Conservation (phyloP, 2,797 vertebrate genomes). For the Aphelocoma californica region DNA sequence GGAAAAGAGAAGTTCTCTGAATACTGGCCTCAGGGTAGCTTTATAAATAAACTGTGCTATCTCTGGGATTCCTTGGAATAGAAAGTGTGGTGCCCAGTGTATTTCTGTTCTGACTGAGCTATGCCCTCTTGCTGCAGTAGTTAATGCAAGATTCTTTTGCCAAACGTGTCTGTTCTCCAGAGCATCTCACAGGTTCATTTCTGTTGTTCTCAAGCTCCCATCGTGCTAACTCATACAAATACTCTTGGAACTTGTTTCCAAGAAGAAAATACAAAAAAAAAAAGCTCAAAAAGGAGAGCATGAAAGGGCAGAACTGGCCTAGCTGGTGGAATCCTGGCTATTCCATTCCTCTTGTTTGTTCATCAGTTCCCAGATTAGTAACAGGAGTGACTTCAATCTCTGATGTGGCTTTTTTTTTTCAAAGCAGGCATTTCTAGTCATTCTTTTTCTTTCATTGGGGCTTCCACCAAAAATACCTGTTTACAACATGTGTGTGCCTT, state of each 20-base stretch:
- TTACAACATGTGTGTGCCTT: neutral
- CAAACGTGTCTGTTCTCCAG: neutral
- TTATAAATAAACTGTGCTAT: neutral
- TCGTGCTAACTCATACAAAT: neutral
- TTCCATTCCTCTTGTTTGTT: neutral
- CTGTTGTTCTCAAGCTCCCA: neutral
- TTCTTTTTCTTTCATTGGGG: neutral
- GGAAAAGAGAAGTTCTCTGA: neutral
- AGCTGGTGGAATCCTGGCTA: neutral
- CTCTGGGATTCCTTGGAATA: neutral
- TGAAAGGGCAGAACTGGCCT: neutral
- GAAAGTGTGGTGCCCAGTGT: neutral
- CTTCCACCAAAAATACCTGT: neutral
- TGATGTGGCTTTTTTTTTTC: neutral
- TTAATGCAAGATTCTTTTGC: neutral
- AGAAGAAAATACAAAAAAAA: neutral
- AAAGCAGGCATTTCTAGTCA: neutral
- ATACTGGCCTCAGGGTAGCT: neutral
- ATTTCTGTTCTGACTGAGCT: neutral
- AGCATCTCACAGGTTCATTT: neutral
- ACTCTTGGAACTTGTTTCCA: neutral
- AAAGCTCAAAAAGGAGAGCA: neutral
- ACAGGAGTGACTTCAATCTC: neutral
- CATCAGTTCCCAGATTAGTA: neutral
- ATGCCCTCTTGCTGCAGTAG: neutral